Base-by-base conservation (phyloP, 2,113 vertebrate species). In the Mystacornis crossleyi region DNA sequence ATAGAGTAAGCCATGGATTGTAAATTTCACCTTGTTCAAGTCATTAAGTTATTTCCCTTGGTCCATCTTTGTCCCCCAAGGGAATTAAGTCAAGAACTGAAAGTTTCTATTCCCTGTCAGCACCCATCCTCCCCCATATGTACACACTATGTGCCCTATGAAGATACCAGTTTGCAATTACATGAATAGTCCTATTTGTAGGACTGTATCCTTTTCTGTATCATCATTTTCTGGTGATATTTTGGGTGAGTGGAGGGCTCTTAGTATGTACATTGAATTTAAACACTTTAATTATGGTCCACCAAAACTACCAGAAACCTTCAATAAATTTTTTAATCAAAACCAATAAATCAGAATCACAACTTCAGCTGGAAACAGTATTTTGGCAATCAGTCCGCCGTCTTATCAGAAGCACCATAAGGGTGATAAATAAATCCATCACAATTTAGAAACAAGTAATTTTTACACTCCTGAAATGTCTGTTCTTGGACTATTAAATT, bases 121-220 rank as follows among this genome's bases (percentile, higher is more conserved):
- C 17, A 55, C 15, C 8, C 4, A 4, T 8, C 11, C 5, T 8
- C 4, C 18, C 6, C 10, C 8, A 4, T 17, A 43, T 0, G 0
- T 18, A 33, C 4, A 42, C 13, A 51, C 9, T 60, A 12, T 12
- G 21, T 51, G 36, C 34, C 34, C 62, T 48, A 24, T 29, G 58
- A 36, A 50, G 8, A 36, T 67, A 86, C 0, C 14, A 62, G 28
- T 54, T 72, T 83, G 29, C 31, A 77, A 16, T 53, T 87, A 19
- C 8, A 47, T n/a, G 5, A 83, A 54, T 69, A 77, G 84, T 33
- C 14, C 14, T 70, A 13, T 43, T 73, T 57, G 9, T 71, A 62
- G 28, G 43, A n/a, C 14, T 34, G 10, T 66, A 53, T 40, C 36
- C 29, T n/a, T n/a, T n/a, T n/a, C n/a, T n/a, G n/a, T n/a, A n/a